These are phyloP conservation scores for Peromyscus leucopus DNA, from an alignment of 2,113 vertebrate species.

Conservation along the genomic window DNA sequence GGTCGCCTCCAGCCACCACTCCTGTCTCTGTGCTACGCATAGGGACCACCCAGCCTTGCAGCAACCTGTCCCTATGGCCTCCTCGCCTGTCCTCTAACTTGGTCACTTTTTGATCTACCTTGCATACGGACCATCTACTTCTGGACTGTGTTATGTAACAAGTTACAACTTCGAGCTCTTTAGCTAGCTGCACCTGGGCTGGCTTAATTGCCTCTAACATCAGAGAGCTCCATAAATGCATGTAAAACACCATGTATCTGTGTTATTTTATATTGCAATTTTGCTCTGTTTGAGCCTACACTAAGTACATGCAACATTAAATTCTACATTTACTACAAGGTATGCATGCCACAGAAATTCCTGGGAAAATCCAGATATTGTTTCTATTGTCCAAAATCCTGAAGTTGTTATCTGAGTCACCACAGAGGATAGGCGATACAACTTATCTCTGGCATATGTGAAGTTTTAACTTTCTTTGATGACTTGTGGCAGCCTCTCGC, in stretches of 20 bases:
- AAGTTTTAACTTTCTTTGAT: background rate
- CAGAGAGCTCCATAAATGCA: background rate
- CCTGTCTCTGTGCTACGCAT: background rate
- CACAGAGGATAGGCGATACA: background rate
- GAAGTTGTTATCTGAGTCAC: background rate
- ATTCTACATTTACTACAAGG: background rate
- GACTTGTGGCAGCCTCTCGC: background rate
- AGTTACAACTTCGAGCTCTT: background rate
- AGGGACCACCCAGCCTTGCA: background rate
- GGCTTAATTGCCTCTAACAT: background rate
- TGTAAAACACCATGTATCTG: background rate
- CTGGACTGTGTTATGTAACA: background rate
- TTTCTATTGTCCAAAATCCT: background rate
- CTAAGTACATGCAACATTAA: background rate
- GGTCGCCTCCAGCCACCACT: background rate
- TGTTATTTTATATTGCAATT: background rate
- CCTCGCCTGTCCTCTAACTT: background rate
- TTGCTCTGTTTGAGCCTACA: background rate
- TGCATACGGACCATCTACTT: background rate
- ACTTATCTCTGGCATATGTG: background rate
- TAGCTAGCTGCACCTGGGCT: background rate
- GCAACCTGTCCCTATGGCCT: background rate
- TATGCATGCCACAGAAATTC: background rate
- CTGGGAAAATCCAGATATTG: background rate
- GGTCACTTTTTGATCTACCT: background rate